A percentile compares a stretch with the other conserved stretches of the same genome.
These are phyloP conservation scores for Trichogramma evanescens DNA, from an alignment of 2,888 invertebrate species.

Conservation along the genomic window DNA sequence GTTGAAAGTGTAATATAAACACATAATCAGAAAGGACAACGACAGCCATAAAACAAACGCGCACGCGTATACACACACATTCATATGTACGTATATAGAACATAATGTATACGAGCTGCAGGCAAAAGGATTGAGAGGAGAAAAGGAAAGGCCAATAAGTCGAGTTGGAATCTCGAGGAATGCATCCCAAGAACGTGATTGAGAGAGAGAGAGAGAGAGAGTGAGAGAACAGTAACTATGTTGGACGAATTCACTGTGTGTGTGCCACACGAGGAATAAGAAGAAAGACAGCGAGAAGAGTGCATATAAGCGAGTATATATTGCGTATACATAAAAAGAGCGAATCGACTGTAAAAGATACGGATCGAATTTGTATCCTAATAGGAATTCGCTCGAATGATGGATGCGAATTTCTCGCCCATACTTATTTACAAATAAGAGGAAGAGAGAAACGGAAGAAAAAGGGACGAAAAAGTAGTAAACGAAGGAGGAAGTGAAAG, in stretches of 20 bases:
- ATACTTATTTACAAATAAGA: constrained; percentile 10
- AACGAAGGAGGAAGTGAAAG: constrained; percentile 25
- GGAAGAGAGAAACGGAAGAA: constrained; percentile 1
- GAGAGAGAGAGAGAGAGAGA: neutral
- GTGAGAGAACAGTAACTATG: neutral
- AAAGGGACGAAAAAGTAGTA: constrained; percentile 28
- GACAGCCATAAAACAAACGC: too few relatives aligned
- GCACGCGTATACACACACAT: too few relatives aligned
- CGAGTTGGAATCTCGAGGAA: constrained; percentile 11
- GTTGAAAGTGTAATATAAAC: too few relatives aligned
- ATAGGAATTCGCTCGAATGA: constrained; percentile 28
- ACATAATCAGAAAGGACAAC: too few relatives aligned
- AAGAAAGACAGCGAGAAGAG: constrained; percentile 1
- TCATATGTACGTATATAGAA: too few relatives aligned
- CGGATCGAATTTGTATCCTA: constrained; percentile 9
- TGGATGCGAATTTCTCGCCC: constrained; percentile 29
- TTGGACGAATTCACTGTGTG: neutral
- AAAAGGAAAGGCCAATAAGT: constrained; percentile 11
- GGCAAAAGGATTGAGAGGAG: neutral
- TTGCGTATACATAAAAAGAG: neutral
- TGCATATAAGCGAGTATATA: constrained; percentile 17
- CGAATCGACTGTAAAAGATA: neutral
- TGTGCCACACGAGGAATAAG: neutral
- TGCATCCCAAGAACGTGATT: constrained; percentile 13
- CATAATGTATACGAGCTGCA: too few relatives aligned